Conservation (phyloP, 2,113 vertebrate species). For the Scophthalmus maximus region DNA sequence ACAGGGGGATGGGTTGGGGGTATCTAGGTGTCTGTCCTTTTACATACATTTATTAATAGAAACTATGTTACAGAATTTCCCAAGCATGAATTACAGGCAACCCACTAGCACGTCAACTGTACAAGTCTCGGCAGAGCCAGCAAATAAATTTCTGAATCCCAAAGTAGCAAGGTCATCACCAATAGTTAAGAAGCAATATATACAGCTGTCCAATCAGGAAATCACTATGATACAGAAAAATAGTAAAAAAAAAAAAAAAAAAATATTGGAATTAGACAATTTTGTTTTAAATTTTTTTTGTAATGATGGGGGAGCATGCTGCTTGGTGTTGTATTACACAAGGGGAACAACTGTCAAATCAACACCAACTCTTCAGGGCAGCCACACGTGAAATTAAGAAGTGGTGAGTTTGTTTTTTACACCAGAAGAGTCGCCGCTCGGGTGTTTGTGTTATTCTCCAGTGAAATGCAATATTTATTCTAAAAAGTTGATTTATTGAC, state of each 20-base stretch:
- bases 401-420: too few relatives aligned
- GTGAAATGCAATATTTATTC: constrained; percentile 46
- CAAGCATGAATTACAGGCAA: constrained; percentile 82
- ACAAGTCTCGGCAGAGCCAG: constrained; percentile 74
- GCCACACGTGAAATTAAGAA: constrained; percentile 27
- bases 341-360: constrained; percentile 57
- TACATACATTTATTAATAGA: constrained; percentile 81
- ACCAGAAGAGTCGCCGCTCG: too few relatives aligned
- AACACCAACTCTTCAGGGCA: constrained; percentile 48
- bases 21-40: constrained; percentile 66
- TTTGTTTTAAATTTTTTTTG: constrained; percentile 27
- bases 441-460: too few relatives aligned
- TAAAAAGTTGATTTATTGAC: constrained; percentile 55
- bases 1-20: constrained; percentile 13
- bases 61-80: constrained; percentile 82
- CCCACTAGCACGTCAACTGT: constrained; percentile 79
- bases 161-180: constrained; percentile 70
- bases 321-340: constrained; percentile 64
- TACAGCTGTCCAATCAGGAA: constrained; percentile 78
- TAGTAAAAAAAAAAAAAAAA: constrained; percentile 24
- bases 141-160: constrained; percentile 68
- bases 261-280: constrained; percentile 32
- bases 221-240: constrained; percentile 74
- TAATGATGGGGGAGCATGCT: constrained; percentile 35
- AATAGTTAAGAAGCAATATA: constrained; percentile 79